Evolutionary conservation across 2,113 vertebrate genomes (phyloP).

Genomic region (Mystacornis crossleyi): DNA sequence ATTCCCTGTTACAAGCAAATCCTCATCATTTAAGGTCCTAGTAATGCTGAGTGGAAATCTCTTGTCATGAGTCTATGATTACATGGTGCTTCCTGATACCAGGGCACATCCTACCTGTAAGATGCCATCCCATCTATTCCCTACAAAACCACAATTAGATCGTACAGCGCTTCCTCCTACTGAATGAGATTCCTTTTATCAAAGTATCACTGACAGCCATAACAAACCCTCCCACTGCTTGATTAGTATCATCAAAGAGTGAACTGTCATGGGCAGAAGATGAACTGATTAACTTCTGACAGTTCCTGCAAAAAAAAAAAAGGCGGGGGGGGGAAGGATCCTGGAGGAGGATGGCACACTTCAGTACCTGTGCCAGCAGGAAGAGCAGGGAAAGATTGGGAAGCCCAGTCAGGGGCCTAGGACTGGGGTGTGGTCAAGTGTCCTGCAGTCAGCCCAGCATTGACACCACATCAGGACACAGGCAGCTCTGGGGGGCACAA

Average conservation of each 20-base stretch:
- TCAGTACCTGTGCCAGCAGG: neutral
- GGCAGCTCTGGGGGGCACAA: neutral
- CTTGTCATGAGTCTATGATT: neutral
- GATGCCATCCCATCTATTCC: neutral
- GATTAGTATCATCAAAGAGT: neutral
- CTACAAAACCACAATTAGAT: neutral
- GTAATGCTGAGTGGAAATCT: neutral
- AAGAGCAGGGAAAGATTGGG: neutral
- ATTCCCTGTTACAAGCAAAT: neutral
- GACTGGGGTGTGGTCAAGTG: fast-evolving
- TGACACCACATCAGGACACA: fast-evolving
- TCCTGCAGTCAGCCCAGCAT: fast-evolving
- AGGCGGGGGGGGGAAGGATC: neutral
- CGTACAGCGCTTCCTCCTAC: fast-evolving
- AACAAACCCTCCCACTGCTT: neutral
- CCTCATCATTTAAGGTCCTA: neutral
- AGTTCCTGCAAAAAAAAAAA: neutral
- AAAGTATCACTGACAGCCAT: neutral
- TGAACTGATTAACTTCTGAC: neutral
- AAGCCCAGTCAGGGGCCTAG: neutral
- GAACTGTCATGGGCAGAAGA: neutral
- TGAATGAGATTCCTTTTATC: neutral
- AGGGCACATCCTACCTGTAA: neutral
- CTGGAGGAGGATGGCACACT: fast-evolving
- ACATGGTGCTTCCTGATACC: neutral